Evolutionary conservation across 2,113 vertebrate genomes (phyloP).

Genomic region (Callithrix jacchus): DNA sequence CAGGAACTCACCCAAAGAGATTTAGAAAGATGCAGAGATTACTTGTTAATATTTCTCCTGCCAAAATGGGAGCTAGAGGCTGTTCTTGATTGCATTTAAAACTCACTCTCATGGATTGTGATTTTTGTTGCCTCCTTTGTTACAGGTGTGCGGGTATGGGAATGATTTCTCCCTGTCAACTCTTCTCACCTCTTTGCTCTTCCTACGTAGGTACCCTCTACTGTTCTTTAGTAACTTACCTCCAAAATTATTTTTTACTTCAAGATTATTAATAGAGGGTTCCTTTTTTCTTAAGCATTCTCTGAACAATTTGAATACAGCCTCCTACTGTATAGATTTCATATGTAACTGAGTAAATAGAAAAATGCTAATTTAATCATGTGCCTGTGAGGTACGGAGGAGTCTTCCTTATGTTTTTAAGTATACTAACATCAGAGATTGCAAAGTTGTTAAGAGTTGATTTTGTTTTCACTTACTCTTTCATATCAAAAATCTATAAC

Average conservation of each 20-base stretch:
- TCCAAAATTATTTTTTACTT: slow-evolving; percentile 5
- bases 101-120: background rate
- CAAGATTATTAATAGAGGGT: background rate
- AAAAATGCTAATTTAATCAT: slow-evolving; percentile 14
- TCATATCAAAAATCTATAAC: background rate
- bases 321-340: slow-evolving; percentile 13
- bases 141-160: background rate
- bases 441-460: background rate
- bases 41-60: background rate
- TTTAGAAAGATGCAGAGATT: background rate
- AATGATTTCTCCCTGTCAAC: background rate
- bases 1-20: background rate
- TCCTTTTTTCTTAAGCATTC: background rate
- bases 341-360: background rate
- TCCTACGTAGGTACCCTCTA: background rate
- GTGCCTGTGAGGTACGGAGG: background rate
- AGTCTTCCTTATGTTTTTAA: background rate
- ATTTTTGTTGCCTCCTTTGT: background rate
- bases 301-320: background rate
- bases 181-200: background rate
- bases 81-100: background rate
- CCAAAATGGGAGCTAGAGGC: background rate
- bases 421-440: background rate
- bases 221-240: slow-evolving; percentile 3
- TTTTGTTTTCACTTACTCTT: slow-evolving; percentile 13